Percentiles rank a stretch among this genome's conserved stretches.
Conservation (phyloP, 2,888 invertebrate genomes). For the Plutella xylostella region DNA sequence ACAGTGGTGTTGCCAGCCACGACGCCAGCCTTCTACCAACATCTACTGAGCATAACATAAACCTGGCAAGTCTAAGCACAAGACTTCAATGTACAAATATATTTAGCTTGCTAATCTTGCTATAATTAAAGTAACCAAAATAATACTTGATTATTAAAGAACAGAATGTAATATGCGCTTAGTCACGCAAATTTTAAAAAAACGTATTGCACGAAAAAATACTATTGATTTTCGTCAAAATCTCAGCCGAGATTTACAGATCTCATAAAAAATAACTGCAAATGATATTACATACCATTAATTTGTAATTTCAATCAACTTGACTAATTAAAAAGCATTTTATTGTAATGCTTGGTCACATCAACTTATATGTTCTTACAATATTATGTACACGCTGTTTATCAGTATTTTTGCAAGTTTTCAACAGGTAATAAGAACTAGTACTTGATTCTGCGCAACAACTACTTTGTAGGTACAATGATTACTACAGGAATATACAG, state of each 20-base stretch:
- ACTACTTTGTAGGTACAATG: conserved; percentile 11
- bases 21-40: too few species aligned
- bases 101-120: too few species aligned
- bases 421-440: conserved; percentile 16
- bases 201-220: conserved; percentile 5
- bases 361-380: conserved; percentile 20
- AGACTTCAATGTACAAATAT: too few species aligned
- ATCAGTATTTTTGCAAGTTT: conserved; percentile 3
- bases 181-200: conserved; percentile 10
- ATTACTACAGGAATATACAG: conserved; percentile 9
- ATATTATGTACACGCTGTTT: conserved; percentile 13
- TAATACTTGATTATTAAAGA: too few species aligned
- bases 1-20: too few species aligned
- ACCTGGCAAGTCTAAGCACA: too few species aligned
- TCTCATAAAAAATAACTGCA: conserved; percentile 33
- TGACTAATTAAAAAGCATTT: neutral
- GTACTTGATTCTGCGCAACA: conserved; percentile 17
- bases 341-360: conserved; percentile 21
- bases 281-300: conserved; percentile 61
- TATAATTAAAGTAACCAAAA: too few species aligned
- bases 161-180: too few species aligned
- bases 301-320: conserved; percentile 27
- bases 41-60: too few species aligned
- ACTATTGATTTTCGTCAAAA: neutral
- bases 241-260: conserved; percentile 26